Evolutionary conservation across 2,797 vertebrate genomes (phyloP).

Genomic region (Pangasius larnaudii): DNA sequence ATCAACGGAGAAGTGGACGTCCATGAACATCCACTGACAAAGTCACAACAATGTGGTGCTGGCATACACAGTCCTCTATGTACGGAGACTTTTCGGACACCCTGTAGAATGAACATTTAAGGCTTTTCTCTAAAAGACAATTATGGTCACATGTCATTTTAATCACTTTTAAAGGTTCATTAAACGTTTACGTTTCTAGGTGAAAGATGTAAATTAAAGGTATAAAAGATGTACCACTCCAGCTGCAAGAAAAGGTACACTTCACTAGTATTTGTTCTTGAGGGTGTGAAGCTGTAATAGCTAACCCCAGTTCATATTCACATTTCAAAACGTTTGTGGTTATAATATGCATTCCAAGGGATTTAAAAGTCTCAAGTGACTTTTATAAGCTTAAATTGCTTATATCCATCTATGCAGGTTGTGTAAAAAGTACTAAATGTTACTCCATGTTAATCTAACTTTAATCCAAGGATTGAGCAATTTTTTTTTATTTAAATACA

Average conservation of each 20-base stretch:
- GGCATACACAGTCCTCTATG: no score
- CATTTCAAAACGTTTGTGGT: background rate
- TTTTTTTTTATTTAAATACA: background rate
- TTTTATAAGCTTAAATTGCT: background rate
- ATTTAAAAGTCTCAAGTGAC: background rate
- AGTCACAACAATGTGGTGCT: no score
- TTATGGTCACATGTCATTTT: background rate
- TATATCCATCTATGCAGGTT: background rate
- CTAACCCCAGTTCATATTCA: background rate
- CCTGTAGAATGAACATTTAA: no score
- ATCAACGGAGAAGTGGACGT: no score
- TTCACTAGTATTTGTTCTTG: background rate
- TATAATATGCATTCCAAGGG: background rate
- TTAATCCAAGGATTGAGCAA: background rate
- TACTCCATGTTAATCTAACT: background rate
- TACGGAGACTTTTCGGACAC: no score
- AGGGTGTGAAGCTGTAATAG: background rate
- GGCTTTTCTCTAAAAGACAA: background rate
- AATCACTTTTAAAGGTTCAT: background rate
- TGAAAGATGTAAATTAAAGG: background rate
- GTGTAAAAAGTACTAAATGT: background rate
- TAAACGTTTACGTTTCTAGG: background rate
- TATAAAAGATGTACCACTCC: background rate
- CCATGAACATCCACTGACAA: no score
- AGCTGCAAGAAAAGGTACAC: background rate